phyloP scores from a whole-genome alignment of 2,113 vertebrate genomes.

The Orthonyx spaldingii region DNA sequence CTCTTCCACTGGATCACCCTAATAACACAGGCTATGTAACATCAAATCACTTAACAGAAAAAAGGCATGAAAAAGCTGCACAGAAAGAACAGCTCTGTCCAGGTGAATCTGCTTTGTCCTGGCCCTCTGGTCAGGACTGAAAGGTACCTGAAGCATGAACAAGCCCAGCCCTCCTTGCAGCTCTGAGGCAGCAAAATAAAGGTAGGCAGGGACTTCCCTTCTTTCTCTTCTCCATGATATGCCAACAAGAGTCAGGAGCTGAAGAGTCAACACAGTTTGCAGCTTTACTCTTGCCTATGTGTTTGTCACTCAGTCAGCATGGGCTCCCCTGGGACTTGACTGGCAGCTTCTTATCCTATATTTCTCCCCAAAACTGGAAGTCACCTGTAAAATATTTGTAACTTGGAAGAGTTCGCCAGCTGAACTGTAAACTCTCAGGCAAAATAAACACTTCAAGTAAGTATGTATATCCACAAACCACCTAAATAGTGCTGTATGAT shows the following conservation, averaged over 20 bases:
- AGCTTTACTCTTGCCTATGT: not conserved
- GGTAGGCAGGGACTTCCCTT: not conserved
- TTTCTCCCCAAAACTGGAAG: not conserved
- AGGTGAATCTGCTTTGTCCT: not conserved
- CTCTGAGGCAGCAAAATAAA: not conserved
- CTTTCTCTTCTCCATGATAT: not conserved
- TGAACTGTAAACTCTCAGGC: not conserved
- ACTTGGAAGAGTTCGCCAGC: not conserved
- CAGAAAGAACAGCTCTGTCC: not conserved
- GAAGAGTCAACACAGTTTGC: not conserved
- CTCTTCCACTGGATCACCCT: not conserved
- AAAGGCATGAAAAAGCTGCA: not conserved
- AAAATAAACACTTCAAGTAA: not conserved
- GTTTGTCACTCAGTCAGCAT: not conserved
- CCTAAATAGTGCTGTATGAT: not conserved
- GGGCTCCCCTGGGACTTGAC: not conserved
- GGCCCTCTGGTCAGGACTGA: not conserved
- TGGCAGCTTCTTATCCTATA: not conserved
- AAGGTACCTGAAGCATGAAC: not conserved
- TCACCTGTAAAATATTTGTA: not conserved
- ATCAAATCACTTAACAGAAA: not conserved
- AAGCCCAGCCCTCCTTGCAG: not conserved
- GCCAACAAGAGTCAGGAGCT: not conserved
- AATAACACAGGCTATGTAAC: not conserved
- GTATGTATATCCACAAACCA: not conserved